Base-by-base conservation (phyloP, 2,888 invertebrate genomes). In the Andricus curvator region DNA sequence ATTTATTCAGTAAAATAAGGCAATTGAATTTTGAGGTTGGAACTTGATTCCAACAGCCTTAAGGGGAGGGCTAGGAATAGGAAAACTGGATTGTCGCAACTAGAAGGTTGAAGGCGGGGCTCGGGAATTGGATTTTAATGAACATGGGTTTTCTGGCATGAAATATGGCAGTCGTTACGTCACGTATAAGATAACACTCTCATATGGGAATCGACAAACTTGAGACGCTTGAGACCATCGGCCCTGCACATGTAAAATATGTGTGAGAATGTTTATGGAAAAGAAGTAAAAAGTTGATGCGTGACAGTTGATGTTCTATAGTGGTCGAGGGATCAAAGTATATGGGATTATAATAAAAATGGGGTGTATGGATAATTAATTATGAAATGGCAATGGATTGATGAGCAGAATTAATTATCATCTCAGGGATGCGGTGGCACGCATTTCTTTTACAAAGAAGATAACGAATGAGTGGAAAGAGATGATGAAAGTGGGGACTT, bases 141-240 rank as follows among this genome's bases (percentile, higher is more conserved):
- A 62, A 62, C 62, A 62, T 25, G 25, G 25, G 65, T 66, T 66
- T 66, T 66, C 41, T 62, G 62, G 66, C n/a, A 66, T 37, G 66
- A 66, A 37, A 66, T 66, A 66, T 66, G 66, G 66, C 22, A 62
- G 62, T 62, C 25, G 25, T 62, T 62, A 25, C 62, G 25, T 66
- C 66, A 66, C 20, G 41, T n/a, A 65, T 65, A 66, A 33, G 66
- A 66, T 37, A 66, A 66, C 33, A 37, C 37, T 8, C 66, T 37
- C 66, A n/a, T 66, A n/a, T 66, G 66, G 37, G 66, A 66, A 66
- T 66, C 66, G 66, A n/a, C 37, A n/a, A 66, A 66, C 37, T 66
- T 66, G 66, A 66, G 66, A n/a, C 33, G 66, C 41, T 37, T 62
- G 66, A 66, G 66, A 65, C 65, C 66, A 66, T 66, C 66, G 37